phyloP scores from a whole-genome alignment of 2,113 vertebrate genomes.

The Cyanoderma ruficeps region DNA sequence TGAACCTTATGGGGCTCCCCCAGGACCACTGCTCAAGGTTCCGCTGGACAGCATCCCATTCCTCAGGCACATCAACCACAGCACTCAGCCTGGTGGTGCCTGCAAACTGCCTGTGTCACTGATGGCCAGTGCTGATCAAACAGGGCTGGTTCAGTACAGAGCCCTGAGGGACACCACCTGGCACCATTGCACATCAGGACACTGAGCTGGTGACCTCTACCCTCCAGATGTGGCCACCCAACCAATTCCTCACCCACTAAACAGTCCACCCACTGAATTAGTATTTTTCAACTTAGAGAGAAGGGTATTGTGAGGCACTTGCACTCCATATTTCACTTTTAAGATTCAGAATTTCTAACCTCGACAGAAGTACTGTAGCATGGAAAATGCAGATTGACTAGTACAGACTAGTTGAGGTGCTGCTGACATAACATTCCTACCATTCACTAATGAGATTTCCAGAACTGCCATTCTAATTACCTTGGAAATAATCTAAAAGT shows the following conservation, averaged over 20 bases:
- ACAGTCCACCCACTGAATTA: not conserved
- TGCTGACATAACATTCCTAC: not conserved
- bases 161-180: not conserved
- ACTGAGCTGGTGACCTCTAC: not conserved
- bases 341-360: not conserved
- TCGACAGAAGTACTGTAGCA: not conserved
- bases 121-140: not conserved
- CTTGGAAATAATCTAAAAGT: slow-evolving; percentile 2
- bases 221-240: not conserved
- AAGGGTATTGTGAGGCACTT: not conserved
- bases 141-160: not conserved
- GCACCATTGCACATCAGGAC: not conserved
- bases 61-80: not conserved
- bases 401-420: not conserved
- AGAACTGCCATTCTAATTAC: slow-evolving; percentile 48
- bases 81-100: not conserved
- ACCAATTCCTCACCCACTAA: not conserved
- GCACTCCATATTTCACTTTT: not conserved
- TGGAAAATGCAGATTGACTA: slow-evolving; percentile 3
- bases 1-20: not conserved
- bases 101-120: not conserved
- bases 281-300: not conserved
- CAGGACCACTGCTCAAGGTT: not conserved
- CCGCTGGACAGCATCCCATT: not conserved
- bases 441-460: slow-evolving; percentile 1